phyloP scores from a whole-genome alignment of 2,888 invertebrate genomes.

The Alcis repandata region DNA sequence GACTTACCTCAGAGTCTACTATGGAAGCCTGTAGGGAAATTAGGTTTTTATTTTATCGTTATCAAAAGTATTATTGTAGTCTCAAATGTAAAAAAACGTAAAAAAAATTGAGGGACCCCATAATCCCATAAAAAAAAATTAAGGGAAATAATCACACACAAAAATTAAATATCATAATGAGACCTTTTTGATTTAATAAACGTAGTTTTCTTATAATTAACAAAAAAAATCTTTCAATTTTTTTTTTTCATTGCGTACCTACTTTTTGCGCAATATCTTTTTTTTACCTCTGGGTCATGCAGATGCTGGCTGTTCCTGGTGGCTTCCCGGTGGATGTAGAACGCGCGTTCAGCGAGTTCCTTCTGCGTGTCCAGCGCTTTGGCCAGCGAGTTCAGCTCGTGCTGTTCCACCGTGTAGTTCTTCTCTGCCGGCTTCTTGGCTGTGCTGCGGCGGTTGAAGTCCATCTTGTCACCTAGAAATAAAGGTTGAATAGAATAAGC shows the following conservation, averaged over 20 bases:
- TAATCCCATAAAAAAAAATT: too few relatives aligned
- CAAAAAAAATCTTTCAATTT: too few relatives aligned
- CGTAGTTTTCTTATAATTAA: too few relatives aligned
- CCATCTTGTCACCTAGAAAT: constrained; percentile 72
- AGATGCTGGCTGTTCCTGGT: constrained; percentile 83
- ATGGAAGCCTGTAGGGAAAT: constrained; percentile 1
- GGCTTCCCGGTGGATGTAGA: constrained; percentile 89
- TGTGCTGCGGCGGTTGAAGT: constrained; percentile 74
- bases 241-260: too few relatives aligned
- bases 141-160: too few relatives aligned
- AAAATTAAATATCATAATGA: too few relatives aligned
- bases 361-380: constrained; percentile 92
- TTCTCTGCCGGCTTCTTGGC: constrained; percentile 59
- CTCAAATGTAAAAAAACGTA: too few relatives aligned
- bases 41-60: background rate
- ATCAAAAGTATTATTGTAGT: too few relatives aligned
- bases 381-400: constrained; percentile 90
- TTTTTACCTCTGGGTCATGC: constrained; percentile 88
- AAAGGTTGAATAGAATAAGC: background rate
- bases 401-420: constrained; percentile 85
- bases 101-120: too few relatives aligned
- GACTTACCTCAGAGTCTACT: constrained; percentile 47
- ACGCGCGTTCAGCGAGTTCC: constrained; percentile 89
- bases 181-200: too few relatives aligned
- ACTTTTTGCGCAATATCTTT: too few relatives aligned